Conservation (phyloP, 2,113 vertebrate species). For the Pholis gunnellus region DNA sequence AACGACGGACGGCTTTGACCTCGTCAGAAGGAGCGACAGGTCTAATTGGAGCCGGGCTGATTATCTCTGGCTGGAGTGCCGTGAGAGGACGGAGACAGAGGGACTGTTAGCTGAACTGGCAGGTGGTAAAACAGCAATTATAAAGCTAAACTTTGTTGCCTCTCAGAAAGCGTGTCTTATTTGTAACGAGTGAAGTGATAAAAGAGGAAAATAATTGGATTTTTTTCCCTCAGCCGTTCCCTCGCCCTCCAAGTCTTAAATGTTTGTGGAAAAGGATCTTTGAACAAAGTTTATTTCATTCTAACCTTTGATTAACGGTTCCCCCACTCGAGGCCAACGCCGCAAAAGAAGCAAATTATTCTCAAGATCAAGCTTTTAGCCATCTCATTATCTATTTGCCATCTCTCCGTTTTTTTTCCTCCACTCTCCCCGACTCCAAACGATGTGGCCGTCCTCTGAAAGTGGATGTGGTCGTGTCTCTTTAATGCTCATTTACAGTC, state of each 20-base stretch:
- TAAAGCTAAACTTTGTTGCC: constrained; percentile 76
- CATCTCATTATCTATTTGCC: constrained; percentile 77
- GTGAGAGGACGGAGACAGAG: constrained; percentile 54
- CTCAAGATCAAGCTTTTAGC: constrained; percentile 76
- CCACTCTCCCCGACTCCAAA: constrained; percentile 21
- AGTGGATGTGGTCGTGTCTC: constrained; percentile 24
- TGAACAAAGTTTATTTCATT: constrained; percentile 78
- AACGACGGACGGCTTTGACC: not conserved
- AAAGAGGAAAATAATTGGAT: constrained; percentile 81
- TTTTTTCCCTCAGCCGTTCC: constrained; percentile 48
- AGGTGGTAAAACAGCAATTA: constrained; percentile 82
- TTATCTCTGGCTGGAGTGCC: constrained; percentile 54
- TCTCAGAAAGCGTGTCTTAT: constrained; percentile 74
- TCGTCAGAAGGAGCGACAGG: constrained; percentile 1
- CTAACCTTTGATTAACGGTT: constrained; percentile 78
- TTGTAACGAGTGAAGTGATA: constrained; percentile 76
- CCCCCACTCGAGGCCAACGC: constrained; percentile 59
- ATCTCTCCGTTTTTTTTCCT: constrained; percentile 26
- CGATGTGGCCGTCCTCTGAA: constrained; percentile 47
- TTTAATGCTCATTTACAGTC: constrained; percentile 54
- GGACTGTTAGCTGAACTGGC: constrained; percentile 73
- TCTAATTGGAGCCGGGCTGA: constrained; percentile 68
- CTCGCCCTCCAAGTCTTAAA: constrained; percentile 61
- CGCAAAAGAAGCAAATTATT: constrained; percentile 73
- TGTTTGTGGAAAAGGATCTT: constrained; percentile 74